Conservation (phyloP, 2,888 invertebrate species). For the Zhuqinia jingwanae region DNA sequence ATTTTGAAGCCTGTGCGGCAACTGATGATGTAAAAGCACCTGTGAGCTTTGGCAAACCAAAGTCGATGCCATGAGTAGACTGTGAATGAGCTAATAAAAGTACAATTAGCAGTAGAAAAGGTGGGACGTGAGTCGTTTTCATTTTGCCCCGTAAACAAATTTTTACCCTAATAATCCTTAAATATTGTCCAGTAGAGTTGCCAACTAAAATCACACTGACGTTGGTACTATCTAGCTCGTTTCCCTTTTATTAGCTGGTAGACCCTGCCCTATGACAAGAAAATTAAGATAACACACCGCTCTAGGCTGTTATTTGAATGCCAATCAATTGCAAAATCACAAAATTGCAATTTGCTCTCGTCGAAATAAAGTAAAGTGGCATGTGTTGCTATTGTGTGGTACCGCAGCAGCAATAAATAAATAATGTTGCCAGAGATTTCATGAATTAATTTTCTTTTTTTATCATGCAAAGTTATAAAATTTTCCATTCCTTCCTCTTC, state of each 20-base stretch:
- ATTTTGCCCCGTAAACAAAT: too few relatives aligned
- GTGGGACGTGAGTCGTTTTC: too few relatives aligned
- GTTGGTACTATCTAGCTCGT: background rate
- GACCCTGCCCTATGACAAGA: conserved; percentile 28
- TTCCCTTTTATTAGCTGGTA: background rate
- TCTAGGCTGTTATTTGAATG: background rate
- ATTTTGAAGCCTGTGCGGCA: background rate
- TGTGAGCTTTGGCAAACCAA: background rate
- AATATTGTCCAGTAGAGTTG: too few relatives aligned
- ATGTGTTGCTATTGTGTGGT: background rate
- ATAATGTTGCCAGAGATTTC: too few relatives aligned
- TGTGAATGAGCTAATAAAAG: background rate
- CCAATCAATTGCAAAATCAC: conserved; percentile 4
- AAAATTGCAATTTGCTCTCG: background rate
- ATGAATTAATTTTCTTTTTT: too few relatives aligned
- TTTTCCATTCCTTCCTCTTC: too few relatives aligned
- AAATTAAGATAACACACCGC: background rate
- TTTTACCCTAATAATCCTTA: too few relatives aligned
- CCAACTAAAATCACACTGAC: background rate
- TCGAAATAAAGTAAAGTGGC: too few relatives aligned
- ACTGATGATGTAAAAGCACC: background rate
- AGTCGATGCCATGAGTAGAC: conserved; percentile 4
- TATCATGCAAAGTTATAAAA: too few relatives aligned
- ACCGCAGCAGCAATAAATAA: background rate
- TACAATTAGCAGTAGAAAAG: background rate